These are phyloP conservation scores for Pollenia amentaria DNA, from an alignment of 2,888 invertebrate species.

Conservation along the genomic window DNA sequence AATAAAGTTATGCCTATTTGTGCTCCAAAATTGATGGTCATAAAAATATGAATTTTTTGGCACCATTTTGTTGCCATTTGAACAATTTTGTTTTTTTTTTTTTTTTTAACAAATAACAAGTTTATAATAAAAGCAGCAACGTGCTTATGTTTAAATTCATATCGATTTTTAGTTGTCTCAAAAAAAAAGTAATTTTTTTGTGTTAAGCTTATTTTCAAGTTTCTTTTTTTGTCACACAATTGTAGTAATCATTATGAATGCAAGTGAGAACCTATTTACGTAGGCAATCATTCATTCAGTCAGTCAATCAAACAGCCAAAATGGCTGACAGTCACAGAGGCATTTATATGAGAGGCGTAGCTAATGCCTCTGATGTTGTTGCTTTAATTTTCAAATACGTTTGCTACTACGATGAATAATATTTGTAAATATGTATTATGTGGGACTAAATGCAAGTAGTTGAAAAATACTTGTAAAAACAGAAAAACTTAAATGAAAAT, in stretches of 20 bases:
- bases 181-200: neutral
- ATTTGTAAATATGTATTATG: neutral
- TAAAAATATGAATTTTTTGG: constrained; percentile 48
- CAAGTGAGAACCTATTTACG: constrained; percentile 54
- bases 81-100: neutral
- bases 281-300: constrained; percentile 14
- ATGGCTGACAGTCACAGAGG: neutral
- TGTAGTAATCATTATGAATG: constrained; percentile 43
- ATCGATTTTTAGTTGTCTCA: constrained; percentile 46
- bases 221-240: constrained; percentile 45
- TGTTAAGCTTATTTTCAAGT: neutral
- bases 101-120: neutral
- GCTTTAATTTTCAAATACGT: constrained; percentile 16
- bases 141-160: constrained; percentile 44
- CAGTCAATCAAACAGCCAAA: neutral
- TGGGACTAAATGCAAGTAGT: neutral
- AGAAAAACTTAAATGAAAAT: neutral
- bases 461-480: neutral
- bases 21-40: constrained; percentile 27
- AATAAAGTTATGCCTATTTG: constrained; percentile 23
- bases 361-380: neutral
- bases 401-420: neutral
- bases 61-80: constrained; percentile 46
- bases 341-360: neutral
- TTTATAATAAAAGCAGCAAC: constrained; percentile 31